Evolutionary conservation across 1,140 invertebrate genomes (phyloP).

Genomic region (Melanaphis sacchari): DNA sequence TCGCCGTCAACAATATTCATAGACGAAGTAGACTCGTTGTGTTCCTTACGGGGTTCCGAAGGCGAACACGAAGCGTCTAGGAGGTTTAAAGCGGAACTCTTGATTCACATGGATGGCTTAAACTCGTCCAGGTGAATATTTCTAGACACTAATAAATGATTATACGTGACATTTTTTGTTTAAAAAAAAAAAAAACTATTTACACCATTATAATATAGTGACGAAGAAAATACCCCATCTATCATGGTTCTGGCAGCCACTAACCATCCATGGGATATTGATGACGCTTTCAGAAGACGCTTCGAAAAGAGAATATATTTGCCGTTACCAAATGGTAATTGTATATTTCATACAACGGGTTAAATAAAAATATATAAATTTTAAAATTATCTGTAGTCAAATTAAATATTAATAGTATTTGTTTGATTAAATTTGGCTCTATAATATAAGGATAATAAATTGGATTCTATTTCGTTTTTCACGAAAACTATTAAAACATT

Average conservation of each 20-base stretch:
- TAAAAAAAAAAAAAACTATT: background rate
- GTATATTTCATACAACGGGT: background rate
- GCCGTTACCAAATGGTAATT: constrained; percentile 70
- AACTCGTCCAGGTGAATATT: constrained; percentile 59
- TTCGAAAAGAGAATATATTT: constrained; percentile 79
- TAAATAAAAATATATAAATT: background rate
- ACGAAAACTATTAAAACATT: background rate
- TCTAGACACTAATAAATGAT: background rate
- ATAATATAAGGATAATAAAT: too few species aligned
- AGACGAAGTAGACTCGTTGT: constrained; percentile 78
- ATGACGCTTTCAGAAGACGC: constrained; percentile 74
- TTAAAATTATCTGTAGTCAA: background rate
- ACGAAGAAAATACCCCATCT: constrained; percentile 65
- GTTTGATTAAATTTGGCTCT: too few species aligned
- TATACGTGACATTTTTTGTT: background rate
- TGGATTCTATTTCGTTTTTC: too few species aligned
- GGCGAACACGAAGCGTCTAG: constrained; percentile 77
- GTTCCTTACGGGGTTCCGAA: constrained; percentile 71
- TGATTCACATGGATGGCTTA: constrained; percentile 78
- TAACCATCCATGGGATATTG: constrained; percentile 79
- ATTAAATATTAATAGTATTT: background rate
- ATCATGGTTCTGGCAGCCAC: constrained; percentile 77
- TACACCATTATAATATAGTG: constrained; percentile 58
- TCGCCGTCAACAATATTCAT: constrained; percentile 79
- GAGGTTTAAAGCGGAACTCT: constrained; percentile 75